phyloP scores from a whole-genome alignment of 1,140 invertebrate genomes.

The Chelonus insularis region DNA sequence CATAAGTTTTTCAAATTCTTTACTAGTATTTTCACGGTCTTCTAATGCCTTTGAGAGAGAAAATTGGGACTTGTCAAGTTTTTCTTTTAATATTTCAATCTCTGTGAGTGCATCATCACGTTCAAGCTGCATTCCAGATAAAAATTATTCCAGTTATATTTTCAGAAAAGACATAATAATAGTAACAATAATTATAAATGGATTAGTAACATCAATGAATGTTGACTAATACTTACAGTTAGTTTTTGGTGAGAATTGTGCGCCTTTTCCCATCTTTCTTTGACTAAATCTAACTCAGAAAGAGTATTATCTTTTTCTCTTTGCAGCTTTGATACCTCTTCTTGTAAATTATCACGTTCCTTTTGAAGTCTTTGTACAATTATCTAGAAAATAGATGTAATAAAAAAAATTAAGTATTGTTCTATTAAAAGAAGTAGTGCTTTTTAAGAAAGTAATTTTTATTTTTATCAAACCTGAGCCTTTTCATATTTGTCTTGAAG shows the following conservation, averaged over 20 bases:
- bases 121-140: no score
- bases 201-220: no score
- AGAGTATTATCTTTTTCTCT: conserved; percentile 81
- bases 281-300: conserved; percentile 82
- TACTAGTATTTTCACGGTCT: conserved; percentile 83
- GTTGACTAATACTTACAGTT: conserved; percentile 68
- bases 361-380: conserved; percentile 81
- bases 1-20: conserved; percentile 88
- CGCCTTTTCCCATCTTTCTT: conserved; percentile 86
- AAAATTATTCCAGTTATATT: no score
- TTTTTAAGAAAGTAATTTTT: neutral
- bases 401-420: conserved; percentile 18
- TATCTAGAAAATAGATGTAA: conserved; percentile 60
- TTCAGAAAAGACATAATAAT: no score
- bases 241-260: conserved; percentile 82
- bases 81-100: conserved; percentile 85
- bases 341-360: conserved; percentile 79
- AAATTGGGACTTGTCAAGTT: conserved; percentile 83
- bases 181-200: conserved; percentile 2
- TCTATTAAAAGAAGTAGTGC: conserved; percentile 1
- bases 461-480: conserved; percentile 68
- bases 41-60: conserved; percentile 80
- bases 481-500: conserved; percentile 88
- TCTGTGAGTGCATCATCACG: conserved; percentile 82
- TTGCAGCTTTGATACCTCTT: conserved; percentile 81